phyloP scores from a whole-genome alignment of 2,888 invertebrate species.

The Leptodirus hochenwartii region DNA sequence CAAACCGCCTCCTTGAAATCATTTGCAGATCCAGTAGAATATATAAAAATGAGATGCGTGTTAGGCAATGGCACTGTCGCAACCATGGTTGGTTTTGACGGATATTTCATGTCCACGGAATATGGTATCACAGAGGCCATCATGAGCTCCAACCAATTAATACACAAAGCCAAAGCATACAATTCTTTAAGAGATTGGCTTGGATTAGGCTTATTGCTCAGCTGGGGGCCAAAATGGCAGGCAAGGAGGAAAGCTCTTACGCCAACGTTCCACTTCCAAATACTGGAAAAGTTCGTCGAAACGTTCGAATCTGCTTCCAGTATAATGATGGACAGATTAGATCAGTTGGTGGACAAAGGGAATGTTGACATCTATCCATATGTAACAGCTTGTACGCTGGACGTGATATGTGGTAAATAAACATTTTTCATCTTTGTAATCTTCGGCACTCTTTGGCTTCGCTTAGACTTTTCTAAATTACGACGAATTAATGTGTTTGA shows the following conservation, averaged over 20 bases:
- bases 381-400: constrained; percentile 38
- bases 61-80: too few species aligned
- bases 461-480: too few species aligned
- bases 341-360: constrained; percentile 21
- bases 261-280: constrained; percentile 63
- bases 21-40: too few species aligned
- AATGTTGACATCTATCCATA: constrained; percentile 41
- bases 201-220: constrained; percentile 15
- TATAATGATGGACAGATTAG: constrained; percentile 36
- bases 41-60: too few species aligned
- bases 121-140: too few species aligned
- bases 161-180: constrained; percentile 14
- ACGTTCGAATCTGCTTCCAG: constrained; percentile 46
- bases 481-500: too few species aligned
- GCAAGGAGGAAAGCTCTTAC: constrained; percentile 51
- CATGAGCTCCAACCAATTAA: constrained; percentile 11
- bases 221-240: constrained; percentile 39
- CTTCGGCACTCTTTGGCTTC: too few species aligned
- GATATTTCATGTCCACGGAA: too few species aligned
- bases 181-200: constrained; percentile 14
- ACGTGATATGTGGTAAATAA: constrained; percentile 40
- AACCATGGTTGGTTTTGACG: too few species aligned
- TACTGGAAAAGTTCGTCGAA: constrained; percentile 50
- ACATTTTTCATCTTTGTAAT: background rate
- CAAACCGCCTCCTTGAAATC: too few species aligned